Conservation (phyloP, 1,140 invertebrate genomes). For the Apis laboriosa region DNA sequence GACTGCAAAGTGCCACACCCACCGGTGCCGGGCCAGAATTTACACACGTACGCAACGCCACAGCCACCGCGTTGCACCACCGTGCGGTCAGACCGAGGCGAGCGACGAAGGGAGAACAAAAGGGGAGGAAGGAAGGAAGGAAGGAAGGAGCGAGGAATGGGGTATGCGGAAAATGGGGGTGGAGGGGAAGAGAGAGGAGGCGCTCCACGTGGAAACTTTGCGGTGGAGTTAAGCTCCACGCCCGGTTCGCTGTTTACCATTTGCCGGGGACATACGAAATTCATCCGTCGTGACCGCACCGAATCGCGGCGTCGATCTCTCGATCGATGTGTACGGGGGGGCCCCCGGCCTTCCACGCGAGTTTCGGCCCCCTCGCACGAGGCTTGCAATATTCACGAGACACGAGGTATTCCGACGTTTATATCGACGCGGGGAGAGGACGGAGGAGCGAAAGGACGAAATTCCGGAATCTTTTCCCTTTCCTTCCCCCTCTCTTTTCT, state of each 20-base stretch:
- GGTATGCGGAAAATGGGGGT: background rate
- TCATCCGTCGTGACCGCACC: constrained; percentile 66
- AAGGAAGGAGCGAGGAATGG: background rate
- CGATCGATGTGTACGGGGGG: constrained; percentile 52
- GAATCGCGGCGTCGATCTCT: constrained; percentile 34
- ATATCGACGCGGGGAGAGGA: too few relatives aligned
- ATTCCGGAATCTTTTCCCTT: too few relatives aligned
- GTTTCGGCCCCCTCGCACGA: too few relatives aligned
- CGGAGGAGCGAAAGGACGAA: too few relatives aligned
- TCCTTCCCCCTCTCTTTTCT: background rate
- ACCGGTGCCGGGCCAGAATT: constrained; percentile 52
- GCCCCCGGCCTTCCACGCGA: too few relatives aligned
- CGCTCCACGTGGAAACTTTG: constrained; percentile 63
- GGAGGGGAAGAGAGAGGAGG: background rate
- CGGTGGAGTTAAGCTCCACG: constrained; percentile 62
- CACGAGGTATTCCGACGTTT: too few relatives aligned
- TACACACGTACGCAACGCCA: constrained; percentile 66
- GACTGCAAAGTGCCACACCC: constrained; percentile 63
- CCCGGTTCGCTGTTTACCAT: constrained; percentile 65
- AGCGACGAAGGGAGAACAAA: background rate
- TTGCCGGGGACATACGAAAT: constrained; percentile 65
- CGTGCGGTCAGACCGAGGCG: constrained; percentile 48
- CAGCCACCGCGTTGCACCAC: constrained; percentile 59
- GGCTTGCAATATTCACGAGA: too few relatives aligned
- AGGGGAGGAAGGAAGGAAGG: background rate